Evolutionary conservation across 2,113 vertebrate species (phyloP).

Genomic region (Prochilodus magdalenae): DNA sequence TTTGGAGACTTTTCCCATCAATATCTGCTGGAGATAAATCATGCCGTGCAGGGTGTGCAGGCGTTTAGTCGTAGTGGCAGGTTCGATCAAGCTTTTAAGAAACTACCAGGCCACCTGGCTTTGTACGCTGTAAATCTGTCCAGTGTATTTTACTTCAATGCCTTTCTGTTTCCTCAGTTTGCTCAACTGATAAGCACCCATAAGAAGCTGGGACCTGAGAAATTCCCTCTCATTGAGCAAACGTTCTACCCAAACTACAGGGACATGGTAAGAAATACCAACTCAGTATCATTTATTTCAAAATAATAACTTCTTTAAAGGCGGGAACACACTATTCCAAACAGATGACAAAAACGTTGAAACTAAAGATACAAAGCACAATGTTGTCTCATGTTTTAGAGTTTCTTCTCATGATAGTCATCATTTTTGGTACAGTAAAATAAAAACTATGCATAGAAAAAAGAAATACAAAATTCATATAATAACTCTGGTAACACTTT

Average conservation of each 20-base stretch:
- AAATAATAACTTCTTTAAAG: neutral
- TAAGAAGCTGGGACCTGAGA: constrained; percentile 89
- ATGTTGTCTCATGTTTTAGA: too few species aligned
- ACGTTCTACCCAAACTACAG: constrained; percentile 97
- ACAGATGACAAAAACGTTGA: too few species aligned
- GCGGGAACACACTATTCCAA: neutral
- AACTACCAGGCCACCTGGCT: neutral
- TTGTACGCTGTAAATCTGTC: neutral
- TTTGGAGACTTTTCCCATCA: neutral
- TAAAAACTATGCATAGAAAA: constrained; percentile 77
- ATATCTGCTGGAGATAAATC: neutral
- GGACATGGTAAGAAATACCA: constrained; percentile 89
- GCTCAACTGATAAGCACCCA: constrained; percentile 91
- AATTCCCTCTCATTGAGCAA: constrained; percentile 96
- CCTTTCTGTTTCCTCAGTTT: constrained; percentile 79
- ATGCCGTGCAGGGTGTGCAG: neutral
- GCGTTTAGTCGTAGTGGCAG: neutral
- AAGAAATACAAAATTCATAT: constrained; percentile 74
- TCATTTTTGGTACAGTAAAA: constrained; percentile 79
- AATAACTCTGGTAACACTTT: constrained; percentile 2
- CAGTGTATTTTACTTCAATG: neutral
- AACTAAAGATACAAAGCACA: too few species aligned
- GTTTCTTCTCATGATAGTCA: constrained; percentile 34
- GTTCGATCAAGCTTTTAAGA: neutral
- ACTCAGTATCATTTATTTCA: neutral